Percentiles rank a stretch among this genome's conserved stretches.
Conservation (phyloP, 2,113 vertebrate species). For the Microcebus jonahi region DNA sequence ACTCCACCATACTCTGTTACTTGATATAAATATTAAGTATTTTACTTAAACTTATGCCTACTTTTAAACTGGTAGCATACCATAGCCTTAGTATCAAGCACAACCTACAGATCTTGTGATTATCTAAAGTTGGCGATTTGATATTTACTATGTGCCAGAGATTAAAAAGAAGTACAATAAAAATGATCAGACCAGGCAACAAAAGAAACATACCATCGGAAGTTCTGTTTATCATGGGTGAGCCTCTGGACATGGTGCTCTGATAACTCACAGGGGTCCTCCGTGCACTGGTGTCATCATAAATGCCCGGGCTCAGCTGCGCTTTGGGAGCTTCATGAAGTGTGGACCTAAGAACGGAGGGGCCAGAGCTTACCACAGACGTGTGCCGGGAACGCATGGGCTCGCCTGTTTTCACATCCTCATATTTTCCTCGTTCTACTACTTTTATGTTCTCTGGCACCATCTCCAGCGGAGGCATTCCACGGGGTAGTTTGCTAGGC, state of each 20-base stretch:
- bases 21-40: neutral
- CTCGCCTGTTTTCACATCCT: constrained; percentile 92
- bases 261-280: constrained; percentile 96
- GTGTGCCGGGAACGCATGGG: constrained; percentile 92
- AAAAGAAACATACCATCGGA: constrained; percentile 89
- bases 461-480: constrained; percentile 92
- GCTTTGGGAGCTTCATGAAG: constrained; percentile 95
- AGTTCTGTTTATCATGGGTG: constrained; percentile 92
- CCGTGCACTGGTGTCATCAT: constrained; percentile 94
- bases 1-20: neutral
- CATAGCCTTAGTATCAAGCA: neutral
- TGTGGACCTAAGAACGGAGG: constrained; percentile 96
- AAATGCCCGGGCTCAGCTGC: constrained; percentile 96
- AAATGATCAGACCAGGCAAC: neutral
- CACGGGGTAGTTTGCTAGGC: constrained; percentile 91
- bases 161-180: neutral
- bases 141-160: neutral
- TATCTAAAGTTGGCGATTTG: neutral
- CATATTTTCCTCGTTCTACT: constrained; percentile 93
- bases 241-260: constrained; percentile 93
- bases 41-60: neutral
- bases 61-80: neutral
- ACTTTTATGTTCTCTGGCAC: constrained; percentile 88
- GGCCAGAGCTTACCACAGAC: constrained; percentile 95
- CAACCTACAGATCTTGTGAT: neutral